Base-by-base conservation (phyloP, 2,797 vertebrate species). In the Xenentodon cancila region DNA sequence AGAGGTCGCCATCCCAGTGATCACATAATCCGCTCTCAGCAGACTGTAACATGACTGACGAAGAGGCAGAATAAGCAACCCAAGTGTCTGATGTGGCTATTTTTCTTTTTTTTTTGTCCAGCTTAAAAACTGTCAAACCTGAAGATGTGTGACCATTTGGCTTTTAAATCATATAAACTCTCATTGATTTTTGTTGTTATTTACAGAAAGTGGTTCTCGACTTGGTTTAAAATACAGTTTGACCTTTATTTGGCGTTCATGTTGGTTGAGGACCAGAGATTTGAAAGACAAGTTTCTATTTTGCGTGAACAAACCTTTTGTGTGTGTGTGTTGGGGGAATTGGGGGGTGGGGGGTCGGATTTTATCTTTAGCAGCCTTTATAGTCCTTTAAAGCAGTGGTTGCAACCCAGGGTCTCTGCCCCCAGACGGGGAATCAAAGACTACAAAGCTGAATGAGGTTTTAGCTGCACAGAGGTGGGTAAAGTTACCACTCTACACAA, bases 21-120 rank as follows among this genome's bases (percentile, higher is more conserved):
- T 78, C 61, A 62, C 42, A 66, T 73, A 82, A 87, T 89, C 84
- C 72, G 69, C 58, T 68, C 67, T 53, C 70, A 71, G 72, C 73
- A 53, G 58, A 42, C 51, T 42, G 62, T 54, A 21, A 44, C 37
- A 1, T 64, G 60, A 71, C 56, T 65, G 59, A 81, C 61, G 77
- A 40, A 34, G 64, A 68, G 25, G n/a, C 51, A 45, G 43, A 59
- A 67, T 71, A 64, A 30, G 20, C 50, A 64, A 68, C 49, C 37
- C 12, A 13, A 57, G 67, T 52, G 73, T 53, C 64, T 49, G n/a
- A 34, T 25, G 53, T 19, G 40, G 50, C 30, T 4, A 57, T 68
- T 49, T 44, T 17, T 17, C 16, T 42, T 30, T 48, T 58, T 40
- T 45, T 22, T 50, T 57, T 51, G 47, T 75, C 47, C 7, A 50